Evolutionary conservation across 2,113 vertebrate genomes (phyloP).

Genomic region (Tetraodon nigroviridis): DNA sequence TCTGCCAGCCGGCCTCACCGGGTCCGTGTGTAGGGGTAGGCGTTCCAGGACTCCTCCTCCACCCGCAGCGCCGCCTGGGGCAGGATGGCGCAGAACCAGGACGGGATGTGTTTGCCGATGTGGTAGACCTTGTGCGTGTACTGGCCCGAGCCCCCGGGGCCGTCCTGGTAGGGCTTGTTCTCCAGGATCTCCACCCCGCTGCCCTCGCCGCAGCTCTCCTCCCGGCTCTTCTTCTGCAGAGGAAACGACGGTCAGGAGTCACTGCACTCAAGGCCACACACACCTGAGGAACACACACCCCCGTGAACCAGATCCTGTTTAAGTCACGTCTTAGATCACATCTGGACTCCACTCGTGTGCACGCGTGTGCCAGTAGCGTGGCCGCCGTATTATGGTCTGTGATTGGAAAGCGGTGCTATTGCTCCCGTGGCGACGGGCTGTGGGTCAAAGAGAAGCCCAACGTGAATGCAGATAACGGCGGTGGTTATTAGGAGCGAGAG

Average conservation of each 20-base stretch:
- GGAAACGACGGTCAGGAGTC: too few species aligned
- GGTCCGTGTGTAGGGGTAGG: conserved; percentile 92
- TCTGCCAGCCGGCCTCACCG: conserved; percentile 71
- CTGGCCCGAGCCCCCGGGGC: conserved; percentile 88
- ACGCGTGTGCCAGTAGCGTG: neutral
- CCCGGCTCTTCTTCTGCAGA: conserved; percentile 90
- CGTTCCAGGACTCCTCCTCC: conserved; percentile 96
- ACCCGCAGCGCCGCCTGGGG: conserved; percentile 92
- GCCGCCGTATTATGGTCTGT: neutral
- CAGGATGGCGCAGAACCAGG: conserved; percentile 94
- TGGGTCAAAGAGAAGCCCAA: neutral
- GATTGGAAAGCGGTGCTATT: conserved; percentile 37
- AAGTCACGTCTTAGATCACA: too few species aligned
- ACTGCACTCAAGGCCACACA: conserved; percentile 26
- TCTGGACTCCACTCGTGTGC: too few species aligned
- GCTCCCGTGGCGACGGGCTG: conserved; percentile 8
- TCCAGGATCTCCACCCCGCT: conserved; percentile 96
- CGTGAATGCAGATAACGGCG: conserved; percentile 41
- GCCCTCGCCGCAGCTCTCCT: conserved; percentile 92
- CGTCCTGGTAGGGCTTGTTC: conserved; percentile 89
- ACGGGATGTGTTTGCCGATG: conserved; percentile 95
- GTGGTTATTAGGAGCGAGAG: conserved; percentile 45
- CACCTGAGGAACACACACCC: too few species aligned
- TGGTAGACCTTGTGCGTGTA: conserved; percentile 97
- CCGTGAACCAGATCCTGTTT: too few species aligned